A percentile compares a stretch with the other conserved stretches of the same genome.
These are phyloP conservation scores for Tholera decimalis DNA, from an alignment of 2,888 invertebrate species.

Conservation along the genomic window DNA sequence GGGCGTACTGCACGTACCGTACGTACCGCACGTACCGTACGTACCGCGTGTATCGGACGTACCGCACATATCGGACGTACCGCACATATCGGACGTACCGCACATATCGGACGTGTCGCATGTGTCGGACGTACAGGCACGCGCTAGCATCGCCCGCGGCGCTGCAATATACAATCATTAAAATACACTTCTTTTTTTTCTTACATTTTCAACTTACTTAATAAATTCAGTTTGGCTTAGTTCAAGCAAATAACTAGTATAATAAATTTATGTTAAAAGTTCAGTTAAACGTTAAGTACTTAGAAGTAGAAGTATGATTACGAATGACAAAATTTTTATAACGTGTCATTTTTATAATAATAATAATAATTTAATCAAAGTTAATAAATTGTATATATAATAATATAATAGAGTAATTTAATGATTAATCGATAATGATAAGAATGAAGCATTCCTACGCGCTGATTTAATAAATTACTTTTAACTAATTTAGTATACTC, in stretches of 20 bases:
- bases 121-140: constrained; percentile 13
- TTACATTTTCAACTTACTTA: constrained; percentile 91
- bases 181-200: constrained; percentile 89
- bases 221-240: constrained; percentile 92
- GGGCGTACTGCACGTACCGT: constrained; percentile 54
- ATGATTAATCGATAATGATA: constrained; percentile 92
- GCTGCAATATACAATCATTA: constrained; percentile 89
- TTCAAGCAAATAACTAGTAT: constrained; percentile 92
- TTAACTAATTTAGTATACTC: constrained; percentile 93
- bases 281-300: constrained; percentile 91
- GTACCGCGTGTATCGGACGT: background rate
- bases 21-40: background rate
- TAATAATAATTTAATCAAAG: constrained; percentile 91
- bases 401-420: constrained; percentile 92
- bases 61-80: background rate
- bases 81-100: constrained; percentile 56
- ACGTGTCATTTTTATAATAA: constrained; percentile 90
- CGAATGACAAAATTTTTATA: constrained; percentile 92
- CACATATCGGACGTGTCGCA: background rate
- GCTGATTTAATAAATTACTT: constrained; percentile 92
- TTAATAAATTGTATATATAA: constrained; percentile 92
- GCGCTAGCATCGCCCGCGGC: constrained; percentile 67
- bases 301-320: constrained; percentile 91
- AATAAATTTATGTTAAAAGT: constrained; percentile 91
- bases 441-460: constrained; percentile 92